Conservation (phyloP, 2,888 invertebrate species). For the Pedicia rivosa region DNA sequence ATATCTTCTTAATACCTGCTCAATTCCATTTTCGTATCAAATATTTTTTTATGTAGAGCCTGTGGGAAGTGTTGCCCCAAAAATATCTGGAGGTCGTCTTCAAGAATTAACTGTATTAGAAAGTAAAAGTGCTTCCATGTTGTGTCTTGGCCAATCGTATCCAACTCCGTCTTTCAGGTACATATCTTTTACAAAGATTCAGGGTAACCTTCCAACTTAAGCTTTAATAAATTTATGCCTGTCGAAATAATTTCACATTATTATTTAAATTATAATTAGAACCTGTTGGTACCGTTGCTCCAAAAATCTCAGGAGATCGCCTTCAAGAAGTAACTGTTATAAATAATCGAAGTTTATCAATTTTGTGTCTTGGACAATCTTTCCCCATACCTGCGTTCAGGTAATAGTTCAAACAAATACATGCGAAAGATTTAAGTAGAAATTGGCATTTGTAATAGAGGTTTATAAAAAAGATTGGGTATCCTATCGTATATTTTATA, state of each 20-base stretch:
- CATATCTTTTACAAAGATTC: too few species aligned
- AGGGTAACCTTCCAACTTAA: background rate
- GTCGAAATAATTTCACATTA: too few species aligned
- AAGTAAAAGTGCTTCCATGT: constrained; percentile 39
- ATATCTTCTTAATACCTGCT: too few species aligned
- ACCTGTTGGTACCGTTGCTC: constrained; percentile 49
- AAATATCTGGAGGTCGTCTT: constrained; percentile 37
- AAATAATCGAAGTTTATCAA: constrained; percentile 36
- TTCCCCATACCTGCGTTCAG: constrained; percentile 60
- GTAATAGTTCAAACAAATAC: too few species aligned
- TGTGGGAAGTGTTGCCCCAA: constrained; percentile 48
- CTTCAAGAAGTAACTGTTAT: constrained; percentile 35
- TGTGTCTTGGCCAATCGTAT: constrained; percentile 60
- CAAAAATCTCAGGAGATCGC: constrained; percentile 39
- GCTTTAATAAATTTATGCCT: too few species aligned
- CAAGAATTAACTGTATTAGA: constrained; percentile 33
- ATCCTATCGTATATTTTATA: background rate
- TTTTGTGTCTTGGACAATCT: constrained; percentile 58
- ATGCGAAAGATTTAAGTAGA: too few species aligned
- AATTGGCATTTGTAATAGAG: constrained; percentile 10
- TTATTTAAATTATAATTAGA: constrained; percentile 38
- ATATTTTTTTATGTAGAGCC: constrained; percentile 36
- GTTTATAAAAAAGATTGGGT: background rate
- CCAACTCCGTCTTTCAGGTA: constrained; percentile 64
- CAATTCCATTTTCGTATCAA: too few species aligned